Evolutionary conservation across 2,113 vertebrate genomes (phyloP).

Genomic region (Bambusicola thoracicus): DNA sequence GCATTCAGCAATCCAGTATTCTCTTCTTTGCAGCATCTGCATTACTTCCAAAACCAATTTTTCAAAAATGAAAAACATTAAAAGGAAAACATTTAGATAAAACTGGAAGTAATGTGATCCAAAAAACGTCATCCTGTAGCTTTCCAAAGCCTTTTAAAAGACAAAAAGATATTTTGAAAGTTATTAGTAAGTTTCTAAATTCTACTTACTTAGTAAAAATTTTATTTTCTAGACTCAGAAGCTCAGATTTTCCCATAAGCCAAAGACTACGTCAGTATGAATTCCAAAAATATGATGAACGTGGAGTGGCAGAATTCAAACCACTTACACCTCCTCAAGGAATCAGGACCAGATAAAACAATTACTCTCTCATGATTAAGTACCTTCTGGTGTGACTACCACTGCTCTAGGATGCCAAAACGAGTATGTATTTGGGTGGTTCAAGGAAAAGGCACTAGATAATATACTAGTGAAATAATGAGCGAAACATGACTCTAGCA

Average conservation of each 20-base stretch:
- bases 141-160: slow-evolving; percentile 11
- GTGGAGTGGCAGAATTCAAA: neutral
- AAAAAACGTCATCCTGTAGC: neutral
- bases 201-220: neutral
- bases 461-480: neutral
- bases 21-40: neutral
- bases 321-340: neutral
- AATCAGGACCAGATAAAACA: neutral
- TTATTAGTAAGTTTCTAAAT: neutral
- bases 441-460: neutral
- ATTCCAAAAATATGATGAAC: neutral
- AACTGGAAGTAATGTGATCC: neutral
- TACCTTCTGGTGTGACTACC: neutral
- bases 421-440: neutral
- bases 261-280: neutral
- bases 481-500: neutral
- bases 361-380: neutral
- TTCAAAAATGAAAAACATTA: slow-evolving; percentile 2
- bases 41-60: slow-evolving; percentile 15
- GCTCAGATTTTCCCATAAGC: neutral
- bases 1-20: neutral
- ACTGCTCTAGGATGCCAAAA: neutral
- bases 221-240: neutral
- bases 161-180: neutral
- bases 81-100: neutral